Evolutionary conservation across 2,113 vertebrate genomes (phyloP).

Genomic region (Hypomesus transpacificus): DNA sequence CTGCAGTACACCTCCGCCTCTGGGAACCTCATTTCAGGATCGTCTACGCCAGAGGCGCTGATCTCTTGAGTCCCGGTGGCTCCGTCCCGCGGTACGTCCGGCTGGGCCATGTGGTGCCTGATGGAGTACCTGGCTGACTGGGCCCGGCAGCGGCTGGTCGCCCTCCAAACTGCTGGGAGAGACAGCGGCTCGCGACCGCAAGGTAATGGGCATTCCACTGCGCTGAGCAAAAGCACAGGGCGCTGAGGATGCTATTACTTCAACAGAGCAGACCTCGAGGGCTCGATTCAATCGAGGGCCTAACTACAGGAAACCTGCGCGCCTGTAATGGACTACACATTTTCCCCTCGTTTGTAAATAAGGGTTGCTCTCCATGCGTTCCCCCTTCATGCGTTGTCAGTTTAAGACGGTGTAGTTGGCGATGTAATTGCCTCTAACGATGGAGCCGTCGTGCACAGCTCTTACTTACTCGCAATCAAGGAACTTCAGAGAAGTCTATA

Average conservation of each 20-base stretch:
- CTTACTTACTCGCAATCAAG: background rate
- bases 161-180: conserved; percentile 16
- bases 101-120: conserved; percentile 18
- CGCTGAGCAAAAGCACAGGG: conserved; percentile 36
- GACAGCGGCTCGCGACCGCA: conserved; percentile 24
- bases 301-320: conserved; percentile 1
- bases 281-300: conserved; percentile 29
- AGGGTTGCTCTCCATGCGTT: background rate
- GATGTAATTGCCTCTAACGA: background rate
- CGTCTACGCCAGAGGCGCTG: background rate
- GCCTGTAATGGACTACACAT: conserved; percentile 24
- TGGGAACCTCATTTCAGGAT: too few species aligned
- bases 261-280: conserved; percentile 28
- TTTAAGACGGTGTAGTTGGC: background rate
- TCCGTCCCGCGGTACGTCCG: background rate
- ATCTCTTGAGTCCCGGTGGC: background rate
- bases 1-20: background rate
- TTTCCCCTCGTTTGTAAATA: conserved; percentile 7
- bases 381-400: background rate
- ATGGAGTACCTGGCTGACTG: conserved; percentile 35
- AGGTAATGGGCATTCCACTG: conserved; percentile 54
- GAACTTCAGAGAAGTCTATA: too few species aligned
- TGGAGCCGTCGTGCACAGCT: too few species aligned
- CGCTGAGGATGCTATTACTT: conserved; percentile 47
- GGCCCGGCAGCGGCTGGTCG: conserved; percentile 31